A percentile compares a stretch with the other conserved stretches of the same genome.
Evolutionary conservation across 2,888 invertebrate genomes (phyloP).

Genomic region (Andrena bucephala): DNA sequence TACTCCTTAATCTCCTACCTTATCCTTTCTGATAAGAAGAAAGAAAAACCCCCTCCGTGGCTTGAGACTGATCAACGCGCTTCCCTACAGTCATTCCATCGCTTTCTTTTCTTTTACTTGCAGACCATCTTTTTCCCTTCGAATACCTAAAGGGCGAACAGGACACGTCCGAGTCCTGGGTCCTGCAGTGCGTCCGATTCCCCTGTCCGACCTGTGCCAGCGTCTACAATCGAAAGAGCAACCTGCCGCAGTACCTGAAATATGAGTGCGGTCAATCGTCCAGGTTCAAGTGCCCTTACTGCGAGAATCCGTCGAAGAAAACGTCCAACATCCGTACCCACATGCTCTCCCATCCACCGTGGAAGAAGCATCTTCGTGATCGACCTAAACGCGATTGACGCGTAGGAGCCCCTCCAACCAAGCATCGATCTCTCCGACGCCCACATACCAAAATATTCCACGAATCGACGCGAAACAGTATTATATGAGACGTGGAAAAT

Average conservation of each 20-base stretch:
- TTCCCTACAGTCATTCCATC: not conserved
- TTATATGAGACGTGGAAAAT: no score
- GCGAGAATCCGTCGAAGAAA: conserved; percentile 75
- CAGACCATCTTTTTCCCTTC: conserved; percentile 62
- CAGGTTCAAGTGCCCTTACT: conserved; percentile 83
- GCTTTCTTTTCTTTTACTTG: conserved; percentile 59
- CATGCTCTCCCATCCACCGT: conserved; percentile 75
- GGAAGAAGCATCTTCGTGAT: conserved; percentile 74
- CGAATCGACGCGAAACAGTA: no score
- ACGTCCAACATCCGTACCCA: conserved; percentile 80
- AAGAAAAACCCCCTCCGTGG: not conserved
- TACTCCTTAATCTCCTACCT: no score
- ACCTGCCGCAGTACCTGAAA: conserved; percentile 80
- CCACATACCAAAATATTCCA: not conserved
- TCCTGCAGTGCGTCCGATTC: conserved; percentile 67
- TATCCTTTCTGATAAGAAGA: not conserved
- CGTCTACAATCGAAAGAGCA: conserved; percentile 78
- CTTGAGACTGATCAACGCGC: no score
- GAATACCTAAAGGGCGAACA: not conserved
- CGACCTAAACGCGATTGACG: conserved; percentile 53
- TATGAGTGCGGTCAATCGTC: conserved; percentile 83
- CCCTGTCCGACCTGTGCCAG: conserved; percentile 79
- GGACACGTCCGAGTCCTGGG: conserved; percentile 37
- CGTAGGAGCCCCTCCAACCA: no score
- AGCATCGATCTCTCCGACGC: no score